Evolutionary conservation across 2,113 vertebrate genomes (phyloP).

Genomic region (Perca fluviatilis): DNA sequence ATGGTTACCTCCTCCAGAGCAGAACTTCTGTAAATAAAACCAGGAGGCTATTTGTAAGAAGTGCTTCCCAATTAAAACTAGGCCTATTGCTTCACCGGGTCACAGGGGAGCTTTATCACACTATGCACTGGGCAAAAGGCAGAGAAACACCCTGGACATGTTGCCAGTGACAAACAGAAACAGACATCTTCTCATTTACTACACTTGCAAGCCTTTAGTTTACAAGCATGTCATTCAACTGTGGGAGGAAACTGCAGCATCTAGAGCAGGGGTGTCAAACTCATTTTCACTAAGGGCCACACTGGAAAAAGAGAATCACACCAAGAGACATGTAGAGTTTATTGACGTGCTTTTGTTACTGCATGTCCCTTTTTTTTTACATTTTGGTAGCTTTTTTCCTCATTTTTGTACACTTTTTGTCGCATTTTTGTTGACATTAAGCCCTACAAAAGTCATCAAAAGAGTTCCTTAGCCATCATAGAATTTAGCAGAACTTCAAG

Average conservation of each 20-base stretch:
- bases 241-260: conserved; percentile 21
- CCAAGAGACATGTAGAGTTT: too few relatives aligned
- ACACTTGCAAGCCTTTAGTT: not conserved
- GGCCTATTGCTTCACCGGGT: not conserved
- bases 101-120: not conserved
- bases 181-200: not conserved
- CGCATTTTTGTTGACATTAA: too few relatives aligned
- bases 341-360: too few relatives aligned
- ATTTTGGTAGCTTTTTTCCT: too few relatives aligned
- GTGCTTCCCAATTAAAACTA: not conserved
- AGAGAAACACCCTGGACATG: not conserved
- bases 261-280: too few relatives aligned
- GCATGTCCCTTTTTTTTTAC: too few relatives aligned
- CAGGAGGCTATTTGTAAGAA: conserved; percentile 34
- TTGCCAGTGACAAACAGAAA: not conserved
- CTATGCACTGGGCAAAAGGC: not conserved
- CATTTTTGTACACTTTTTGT: too few relatives aligned
- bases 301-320: too few relatives aligned
- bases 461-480: too few relatives aligned
- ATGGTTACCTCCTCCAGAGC: conserved; percentile 16
- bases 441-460: too few relatives aligned
- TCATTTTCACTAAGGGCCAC: too few relatives aligned
- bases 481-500: too few relatives aligned
- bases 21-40: conserved; percentile 12
- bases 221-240: not conserved